Percentiles rank a stretch among this genome's conserved stretches.
These are phyloP conservation scores for Phataginus tetradactyla DNA, from an alignment of 2,797 vertebrate genomes.

Conservation along the genomic window DNA sequence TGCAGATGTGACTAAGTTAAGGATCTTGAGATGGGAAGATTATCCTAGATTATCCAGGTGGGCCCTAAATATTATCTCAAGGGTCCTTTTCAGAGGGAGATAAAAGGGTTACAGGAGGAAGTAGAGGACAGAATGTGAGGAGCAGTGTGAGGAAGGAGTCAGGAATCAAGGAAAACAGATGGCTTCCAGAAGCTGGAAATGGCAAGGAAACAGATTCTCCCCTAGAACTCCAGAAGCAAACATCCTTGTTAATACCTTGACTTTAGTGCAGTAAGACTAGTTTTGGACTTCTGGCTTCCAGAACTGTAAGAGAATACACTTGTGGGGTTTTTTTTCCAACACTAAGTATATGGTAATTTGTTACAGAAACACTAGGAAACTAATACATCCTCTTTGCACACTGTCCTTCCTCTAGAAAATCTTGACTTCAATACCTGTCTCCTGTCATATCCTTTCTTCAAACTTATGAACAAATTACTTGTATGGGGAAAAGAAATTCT, in stretches of 20 bases:
- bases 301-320: not conserved
- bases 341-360: not conserved
- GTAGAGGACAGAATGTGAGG: not conserved
- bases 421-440: not conserved
- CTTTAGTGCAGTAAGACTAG: not conserved
- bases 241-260: not conserved
- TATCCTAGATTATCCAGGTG: not conserved
- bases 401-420: not conserved
- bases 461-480: not conserved
- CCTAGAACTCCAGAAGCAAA: not conserved
- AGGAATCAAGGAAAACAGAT: not conserved
- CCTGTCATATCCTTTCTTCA: not conserved
- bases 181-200: not conserved
- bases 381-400: not conserved
- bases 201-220: not conserved
- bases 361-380: not conserved
- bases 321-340: not conserved
- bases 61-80: not conserved
- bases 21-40: not conserved
- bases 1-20: not conserved
- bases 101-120: not conserved
- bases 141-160: not conserved
- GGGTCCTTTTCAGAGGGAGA: not conserved
- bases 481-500: not conserved
- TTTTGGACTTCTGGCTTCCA: not conserved